Percentiles rank a stretch among this genome's conserved stretches.
Conservation (phyloP, 2,797 vertebrate species). For the Myripristis murdjan region DNA sequence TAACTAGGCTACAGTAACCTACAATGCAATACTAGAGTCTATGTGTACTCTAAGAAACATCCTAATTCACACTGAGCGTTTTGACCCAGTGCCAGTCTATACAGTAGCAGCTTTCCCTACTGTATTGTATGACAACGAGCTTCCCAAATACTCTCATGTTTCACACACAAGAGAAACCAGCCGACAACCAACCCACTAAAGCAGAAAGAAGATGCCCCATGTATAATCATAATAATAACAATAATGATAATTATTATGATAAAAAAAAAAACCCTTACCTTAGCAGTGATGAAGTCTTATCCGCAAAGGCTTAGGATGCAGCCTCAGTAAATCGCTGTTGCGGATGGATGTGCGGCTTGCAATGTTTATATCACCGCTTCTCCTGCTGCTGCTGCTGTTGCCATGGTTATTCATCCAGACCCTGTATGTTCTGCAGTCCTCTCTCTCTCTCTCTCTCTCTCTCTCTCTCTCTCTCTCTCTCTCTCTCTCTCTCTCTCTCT, state of each 20-base stretch:
- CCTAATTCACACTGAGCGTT: slow-evolving; percentile 8
- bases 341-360: slow-evolving; percentile 64
- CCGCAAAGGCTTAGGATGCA: slow-evolving; percentile 62
- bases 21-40: not conserved
- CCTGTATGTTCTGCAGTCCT: slow-evolving; percentile 75
- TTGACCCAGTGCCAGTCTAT: slow-evolving; percentile 7
- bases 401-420: slow-evolving; percentile 90
- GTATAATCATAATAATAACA: slow-evolving; percentile 12
- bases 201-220: slow-evolving; percentile 43
- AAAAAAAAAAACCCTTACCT: slow-evolving; percentile 75
- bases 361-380: slow-evolving; percentile 81
- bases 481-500: slow-evolving; percentile 28
- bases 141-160: slow-evolving; percentile 27
- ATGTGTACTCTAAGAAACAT: slow-evolving; percentile 5
- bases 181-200: slow-evolving; percentile 25
- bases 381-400: slow-evolving; percentile 87
- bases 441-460: slow-evolving; percentile 21
- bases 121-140: slow-evolving; percentile 27
- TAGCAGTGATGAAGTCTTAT: slow-evolving; percentile 69
- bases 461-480: slow-evolving; percentile 22
- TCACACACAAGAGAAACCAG: slow-evolving; percentile 6
- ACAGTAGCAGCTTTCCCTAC: slow-evolving; percentile 23
- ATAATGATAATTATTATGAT: no score
- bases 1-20: not conserved
- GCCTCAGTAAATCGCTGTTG: slow-evolving; percentile 51